A percentile compares a stretch with the other conserved stretches of the same genome.
Evolutionary conservation across 1,140 invertebrate genomes (phyloP).

Genomic region (Magallana gigas): DNA sequence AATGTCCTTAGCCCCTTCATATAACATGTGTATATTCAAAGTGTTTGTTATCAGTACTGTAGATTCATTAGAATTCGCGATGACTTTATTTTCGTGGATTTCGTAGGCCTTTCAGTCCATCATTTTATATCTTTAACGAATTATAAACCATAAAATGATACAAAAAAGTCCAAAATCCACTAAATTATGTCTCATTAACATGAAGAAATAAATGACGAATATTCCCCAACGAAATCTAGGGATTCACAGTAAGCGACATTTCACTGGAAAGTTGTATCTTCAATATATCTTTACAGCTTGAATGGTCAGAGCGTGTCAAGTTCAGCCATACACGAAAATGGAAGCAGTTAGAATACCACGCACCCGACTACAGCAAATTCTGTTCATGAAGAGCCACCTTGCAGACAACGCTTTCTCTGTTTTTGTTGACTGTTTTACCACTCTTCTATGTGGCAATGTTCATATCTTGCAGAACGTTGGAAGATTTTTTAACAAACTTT

Average conservation of each 20-base stretch:
- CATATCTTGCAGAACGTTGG: background rate
- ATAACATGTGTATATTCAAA: background rate
- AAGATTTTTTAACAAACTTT: background rate
- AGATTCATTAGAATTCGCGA: background rate
- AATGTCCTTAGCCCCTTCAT: background rate
- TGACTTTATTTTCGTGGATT: too few species aligned
- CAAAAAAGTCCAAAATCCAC: too few species aligned
- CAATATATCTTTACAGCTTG: background rate
- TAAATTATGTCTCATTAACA: background rate
- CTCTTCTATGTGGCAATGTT: background rate
- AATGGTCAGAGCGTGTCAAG: conserved; percentile 21
- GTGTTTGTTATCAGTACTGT: background rate
- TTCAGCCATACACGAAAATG: background rate
- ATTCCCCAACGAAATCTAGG: background rate
- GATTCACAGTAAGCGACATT: background rate
- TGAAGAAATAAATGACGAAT: background rate
- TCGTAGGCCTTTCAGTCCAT: background rate
- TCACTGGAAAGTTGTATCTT: background rate
- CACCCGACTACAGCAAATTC: background rate
- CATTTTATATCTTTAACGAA: background rate
- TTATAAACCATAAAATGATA: background rate
- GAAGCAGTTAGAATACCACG: background rate
- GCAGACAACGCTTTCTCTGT: background rate
- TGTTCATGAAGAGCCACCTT: background rate
- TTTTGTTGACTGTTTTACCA: background rate